Base-by-base conservation (phyloP, 2,888 invertebrate species). In the Polyommatus iphigenia region DNA sequence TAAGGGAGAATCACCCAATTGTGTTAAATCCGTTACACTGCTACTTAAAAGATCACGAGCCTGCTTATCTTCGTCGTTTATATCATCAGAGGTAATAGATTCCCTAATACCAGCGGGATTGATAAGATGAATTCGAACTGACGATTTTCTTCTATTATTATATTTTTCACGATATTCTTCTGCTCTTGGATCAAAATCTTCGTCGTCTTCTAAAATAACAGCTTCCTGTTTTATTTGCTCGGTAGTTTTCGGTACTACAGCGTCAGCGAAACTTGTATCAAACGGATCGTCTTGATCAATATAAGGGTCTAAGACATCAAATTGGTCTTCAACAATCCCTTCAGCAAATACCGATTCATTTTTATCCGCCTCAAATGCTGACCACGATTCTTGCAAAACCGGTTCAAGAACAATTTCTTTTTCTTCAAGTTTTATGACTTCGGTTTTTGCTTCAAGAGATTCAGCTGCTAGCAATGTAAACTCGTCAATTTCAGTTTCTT, bases 241-340 rank as follows among this genome's bases (percentile, higher is more conserved):
- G 78, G 95, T 90, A 76, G 85, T 83, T 36, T 83, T 79, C 13
- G 96, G 97, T 77, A 97, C 91, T 75, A 97, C 95, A 83, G 96
- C 96, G 78, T 97, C 97, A 0, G 97, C 97, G 88, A 97, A 97
- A 76, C 97, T 96, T 32, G 98, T 98, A 85, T 98, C 98, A 84
- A 98, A 98, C 0, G 98, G 98, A 95, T 98, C 98, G 84, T 95
- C 96, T 84, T 95, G 95, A 81, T 95, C 95, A 81, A 92, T 85
- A 85, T 95, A 95, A 77, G 90, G 91, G 83, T 92, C 92, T 80
- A 89, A 78, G 4, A 91, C 86, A 84, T 94, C 93, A 80, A 92
- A 88, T 82, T 92, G 91, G 85, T 94, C 93, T 85, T 94, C 94
- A 41, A 89, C 88, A 77, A 94, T 91, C 77, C 90, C 86, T 82